Conservation (phyloP, 2,888 invertebrate species). For the Coleophora deauratella region DNA sequence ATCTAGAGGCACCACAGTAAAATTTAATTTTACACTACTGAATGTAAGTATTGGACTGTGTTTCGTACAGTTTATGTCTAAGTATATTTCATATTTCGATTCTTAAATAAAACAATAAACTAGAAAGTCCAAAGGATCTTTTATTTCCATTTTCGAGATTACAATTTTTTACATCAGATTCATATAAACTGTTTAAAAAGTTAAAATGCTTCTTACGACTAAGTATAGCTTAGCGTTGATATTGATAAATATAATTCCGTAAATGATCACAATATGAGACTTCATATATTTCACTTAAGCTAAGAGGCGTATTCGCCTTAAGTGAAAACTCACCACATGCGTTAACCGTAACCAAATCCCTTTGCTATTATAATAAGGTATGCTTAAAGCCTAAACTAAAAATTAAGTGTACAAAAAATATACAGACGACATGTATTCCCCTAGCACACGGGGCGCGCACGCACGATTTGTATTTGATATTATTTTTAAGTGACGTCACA, state of each 20-base stretch:
- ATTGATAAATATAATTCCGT: conserved; percentile 52
- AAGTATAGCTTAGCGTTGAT: conserved; percentile 19
- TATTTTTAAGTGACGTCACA: too few species aligned
- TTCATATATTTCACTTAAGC: conserved; percentile 49
- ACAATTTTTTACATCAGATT: conserved; percentile 50
- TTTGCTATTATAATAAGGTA: conserved; percentile 21
- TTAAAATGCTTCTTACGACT: conserved; percentile 37
- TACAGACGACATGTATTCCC: too few species aligned
- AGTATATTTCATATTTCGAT: too few species aligned
- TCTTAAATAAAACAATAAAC: too few species aligned
- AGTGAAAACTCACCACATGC: conserved; percentile 72
- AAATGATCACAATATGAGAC: conserved; percentile 66
- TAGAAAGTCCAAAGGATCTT: conserved; percentile 10
- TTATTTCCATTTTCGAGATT: conserved; percentile 42
- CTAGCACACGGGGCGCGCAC: too few species aligned
- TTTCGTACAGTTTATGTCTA: too few species aligned
- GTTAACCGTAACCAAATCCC: conserved; percentile 55
- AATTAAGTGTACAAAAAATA: conserved; percentile 16
- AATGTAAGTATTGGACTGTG: background rate
- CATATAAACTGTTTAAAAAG: conserved; percentile 53
- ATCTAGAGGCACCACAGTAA: conserved; percentile 4
- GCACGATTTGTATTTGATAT: too few species aligned
- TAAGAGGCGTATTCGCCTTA: conserved; percentile 46
- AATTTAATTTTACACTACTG: background rate
- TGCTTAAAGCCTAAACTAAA: conserved; percentile 9